Conservation (phyloP, 2,888 invertebrate species). For the Lasioglossum figueresi region DNA sequence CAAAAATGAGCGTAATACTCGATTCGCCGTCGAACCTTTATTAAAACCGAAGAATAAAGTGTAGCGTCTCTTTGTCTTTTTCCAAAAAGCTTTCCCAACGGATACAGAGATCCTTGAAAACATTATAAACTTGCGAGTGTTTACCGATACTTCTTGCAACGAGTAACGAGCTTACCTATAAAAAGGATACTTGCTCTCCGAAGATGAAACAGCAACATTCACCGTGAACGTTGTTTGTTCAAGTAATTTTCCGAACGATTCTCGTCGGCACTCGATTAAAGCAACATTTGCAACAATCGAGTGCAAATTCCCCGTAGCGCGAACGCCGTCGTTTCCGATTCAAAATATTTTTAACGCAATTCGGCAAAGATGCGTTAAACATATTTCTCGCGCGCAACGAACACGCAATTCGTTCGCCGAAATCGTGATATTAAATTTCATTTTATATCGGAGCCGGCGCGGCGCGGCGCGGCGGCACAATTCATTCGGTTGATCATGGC, state of each 20-base stretch:
- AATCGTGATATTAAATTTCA: constrained; percentile 1
- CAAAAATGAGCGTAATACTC: not conserved
- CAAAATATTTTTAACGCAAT: not conserved
- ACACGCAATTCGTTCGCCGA: not conserved
- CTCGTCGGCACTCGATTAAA: not conserved
- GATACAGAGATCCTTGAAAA: not conserved
- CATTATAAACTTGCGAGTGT: not conserved
- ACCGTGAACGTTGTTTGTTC: not conserved
- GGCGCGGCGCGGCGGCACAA: not conserved
- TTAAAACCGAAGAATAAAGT: too few relatives aligned
- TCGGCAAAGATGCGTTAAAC: not conserved
- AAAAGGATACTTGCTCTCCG: not conserved
- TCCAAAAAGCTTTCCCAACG: too few relatives aligned
- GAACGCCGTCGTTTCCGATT: not conserved
- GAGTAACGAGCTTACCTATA: not conserved
- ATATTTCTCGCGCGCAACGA: not conserved
- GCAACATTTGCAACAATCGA: not conserved
- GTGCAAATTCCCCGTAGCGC: not conserved
- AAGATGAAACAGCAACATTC: too few relatives aligned
- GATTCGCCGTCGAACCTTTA: too few relatives aligned
- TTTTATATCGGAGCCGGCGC: not conserved
- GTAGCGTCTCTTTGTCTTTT: too few relatives aligned
- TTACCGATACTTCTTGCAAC: not conserved
- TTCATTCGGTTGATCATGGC: not conserved
- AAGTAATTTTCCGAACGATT: not conserved